Evolutionary conservation across 30 jellyfish, hydroid and myxozoan genomes (phyloP), one percentile per base, ranked within the genome.

Genomic region (Cassiopea andromeda): DNA sequence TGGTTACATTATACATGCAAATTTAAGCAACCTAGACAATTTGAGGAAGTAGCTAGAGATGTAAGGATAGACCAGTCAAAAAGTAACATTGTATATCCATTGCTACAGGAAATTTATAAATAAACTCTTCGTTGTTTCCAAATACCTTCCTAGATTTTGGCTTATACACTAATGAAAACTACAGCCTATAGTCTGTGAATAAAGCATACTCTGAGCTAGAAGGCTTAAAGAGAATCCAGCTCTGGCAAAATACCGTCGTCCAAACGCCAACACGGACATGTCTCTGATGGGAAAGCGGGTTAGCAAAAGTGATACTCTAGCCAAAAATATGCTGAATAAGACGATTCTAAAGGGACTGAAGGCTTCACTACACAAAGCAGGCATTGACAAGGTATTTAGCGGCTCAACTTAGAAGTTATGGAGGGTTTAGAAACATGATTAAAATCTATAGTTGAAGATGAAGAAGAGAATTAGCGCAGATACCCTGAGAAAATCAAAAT

Each of bases 221-320:
- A 70, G 79, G 1, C 49, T 70, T 19, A 70, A 15, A 43, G n/a
- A 54, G 54, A 15, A 70, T 70, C 38, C 4, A 43, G 2, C 17
- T n/a, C 76, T 70, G 16, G 57, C 79, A 43, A 70, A 1, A 6
- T 2, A 4, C 38, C 5, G 79, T 70, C 54, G 79, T 4, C 79
- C n/a, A 4, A 9, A n/a, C 19, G 79, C 50, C 50, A 70, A 19
- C 54, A 70, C 9, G 50, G 79, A 70, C 19, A 70, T 70, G 19
- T 70, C 79, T 19, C 14, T 15, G 79, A 15, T 43, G 54, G 79
- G 79, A 70, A 38, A 70, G 79, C 79, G 79, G 79, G 79, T 15
- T n/a, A 9, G 14, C 54, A 1, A 43, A 70, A 70, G 54, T n/a
- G 79, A 70, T 43, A 70, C 38, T 2, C 79, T n/a, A 38, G 79